These are phyloP conservation scores for Morelia viridis DNA, from an alignment of 2,797 vertebrate species.

Conservation along the genomic window DNA sequence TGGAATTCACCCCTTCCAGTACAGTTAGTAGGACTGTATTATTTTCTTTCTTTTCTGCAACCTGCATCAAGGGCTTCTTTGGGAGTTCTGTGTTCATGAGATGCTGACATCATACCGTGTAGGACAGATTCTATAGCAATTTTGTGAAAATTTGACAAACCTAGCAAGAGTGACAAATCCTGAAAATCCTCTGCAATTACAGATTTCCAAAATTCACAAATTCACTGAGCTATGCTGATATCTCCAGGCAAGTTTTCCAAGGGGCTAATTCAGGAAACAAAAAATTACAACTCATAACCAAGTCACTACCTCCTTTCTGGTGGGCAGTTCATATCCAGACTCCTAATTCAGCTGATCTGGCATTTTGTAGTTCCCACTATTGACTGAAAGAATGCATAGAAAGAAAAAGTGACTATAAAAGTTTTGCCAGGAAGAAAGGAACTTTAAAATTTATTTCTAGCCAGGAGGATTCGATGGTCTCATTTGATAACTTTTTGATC, in stretches of 20 bases:
- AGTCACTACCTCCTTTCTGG: constrained; percentile 6
- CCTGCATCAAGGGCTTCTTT: background rate
- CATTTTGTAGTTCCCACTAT: constrained; percentile 43
- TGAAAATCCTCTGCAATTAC: background rate
- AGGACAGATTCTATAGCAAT: background rate
- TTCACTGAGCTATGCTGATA: background rate
- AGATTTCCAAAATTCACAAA: constrained; percentile 22
- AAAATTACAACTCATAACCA: background rate
- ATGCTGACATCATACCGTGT: background rate
- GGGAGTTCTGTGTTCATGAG: background rate
- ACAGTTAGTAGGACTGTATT: background rate
- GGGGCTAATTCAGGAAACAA: background rate
- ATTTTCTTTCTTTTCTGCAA: background rate
- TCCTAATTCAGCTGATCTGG: constrained; percentile 15
- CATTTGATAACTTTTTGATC: constrained; percentile 37
- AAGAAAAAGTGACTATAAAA: background rate
- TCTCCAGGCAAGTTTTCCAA: background rate
- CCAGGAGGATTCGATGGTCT: constrained; percentile 20
- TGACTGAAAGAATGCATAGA: constrained; percentile 9
- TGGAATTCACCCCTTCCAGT: background rate
- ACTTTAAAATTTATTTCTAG: background rate
- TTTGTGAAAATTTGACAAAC: constrained; percentile 7
- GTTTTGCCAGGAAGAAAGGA: constrained; percentile 6
- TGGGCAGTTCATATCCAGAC: accelerated
- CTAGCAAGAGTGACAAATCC: background rate